A percentile compares a stretch with the other conserved stretches of the same genome.
phyloP scores from a whole-genome alignment of 2,113 vertebrate species.

The Scomber japonicus region DNA sequence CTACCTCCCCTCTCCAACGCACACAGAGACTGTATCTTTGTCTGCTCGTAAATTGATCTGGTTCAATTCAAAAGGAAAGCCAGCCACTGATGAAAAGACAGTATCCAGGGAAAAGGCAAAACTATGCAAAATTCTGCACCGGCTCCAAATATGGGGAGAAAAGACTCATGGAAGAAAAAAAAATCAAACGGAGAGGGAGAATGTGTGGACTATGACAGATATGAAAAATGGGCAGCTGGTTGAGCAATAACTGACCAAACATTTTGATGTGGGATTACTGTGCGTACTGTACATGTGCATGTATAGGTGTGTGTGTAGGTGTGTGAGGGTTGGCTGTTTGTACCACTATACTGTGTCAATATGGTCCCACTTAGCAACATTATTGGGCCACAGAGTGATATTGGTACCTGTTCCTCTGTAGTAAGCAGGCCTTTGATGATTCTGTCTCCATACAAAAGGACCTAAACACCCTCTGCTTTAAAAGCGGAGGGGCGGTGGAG shows the following conservation, averaged over 20 bases:
- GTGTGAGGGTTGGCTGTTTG: conserved; percentile 35
- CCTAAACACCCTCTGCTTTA: conserved; percentile 56
- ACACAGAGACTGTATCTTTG: conserved; percentile 74
- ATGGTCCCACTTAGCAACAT: conserved; percentile 79
- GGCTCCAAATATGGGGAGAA: conserved; percentile 82
- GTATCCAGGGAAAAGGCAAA: conserved; percentile 79
- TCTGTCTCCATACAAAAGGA: conserved; percentile 65
- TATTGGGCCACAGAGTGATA: conserved; percentile 66
- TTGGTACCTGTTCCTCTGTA: conserved; percentile 76
- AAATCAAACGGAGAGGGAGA: conserved; percentile 46
- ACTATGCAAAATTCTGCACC: conserved; percentile 76
- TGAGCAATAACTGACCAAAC: conserved; percentile 78
- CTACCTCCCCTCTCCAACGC: conserved; percentile 45
- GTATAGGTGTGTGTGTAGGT: not conserved
- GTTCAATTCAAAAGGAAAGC: conserved; percentile 76
- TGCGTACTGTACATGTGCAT: conserved; percentile 11
- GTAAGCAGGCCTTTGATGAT: conserved; percentile 78
- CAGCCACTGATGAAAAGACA: conserved; percentile 78
- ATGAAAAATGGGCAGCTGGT: conserved; percentile 78
- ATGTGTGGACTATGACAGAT: conserved; percentile 76
- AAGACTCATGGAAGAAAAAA: conserved; percentile 26
- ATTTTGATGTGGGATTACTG: conserved; percentile 74
- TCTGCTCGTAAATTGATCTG: conserved; percentile 74
- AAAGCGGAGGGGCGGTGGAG: conserved; percentile 45
- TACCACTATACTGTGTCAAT: conserved; percentile 72